phyloP scores from a whole-genome alignment of 2,797 vertebrate genomes.

The Chiroxiphia lanceolata region DNA sequence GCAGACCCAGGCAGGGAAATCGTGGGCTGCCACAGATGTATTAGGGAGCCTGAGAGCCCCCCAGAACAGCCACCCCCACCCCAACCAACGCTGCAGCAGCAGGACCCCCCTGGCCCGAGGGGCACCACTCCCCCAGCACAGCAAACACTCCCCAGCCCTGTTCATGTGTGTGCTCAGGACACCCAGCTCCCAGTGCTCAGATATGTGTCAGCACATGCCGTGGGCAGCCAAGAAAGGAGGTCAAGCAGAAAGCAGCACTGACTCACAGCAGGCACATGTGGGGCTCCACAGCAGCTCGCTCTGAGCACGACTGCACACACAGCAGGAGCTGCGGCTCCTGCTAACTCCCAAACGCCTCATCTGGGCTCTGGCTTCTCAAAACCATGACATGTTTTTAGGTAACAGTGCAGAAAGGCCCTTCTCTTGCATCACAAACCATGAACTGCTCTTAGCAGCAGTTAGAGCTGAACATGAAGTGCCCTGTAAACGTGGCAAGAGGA shows the following conservation, averaged over 20 bases:
- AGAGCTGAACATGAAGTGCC: neutral
- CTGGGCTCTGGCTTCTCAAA: neutral
- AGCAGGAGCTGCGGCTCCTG: neutral
- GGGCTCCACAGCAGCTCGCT: neutral
- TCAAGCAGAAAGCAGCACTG: conserved; percentile 5
- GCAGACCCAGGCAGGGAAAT: neutral
- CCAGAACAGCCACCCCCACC: neutral
- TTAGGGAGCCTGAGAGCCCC: no score
- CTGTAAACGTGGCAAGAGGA: neutral
- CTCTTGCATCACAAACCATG: neutral
- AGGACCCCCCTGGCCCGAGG: neutral
- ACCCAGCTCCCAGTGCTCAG: neutral
- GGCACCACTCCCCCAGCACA: neutral
- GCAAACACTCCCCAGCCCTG: neutral
- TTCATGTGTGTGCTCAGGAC: neutral
- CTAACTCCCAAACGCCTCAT: neutral
- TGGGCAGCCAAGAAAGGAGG: neutral
- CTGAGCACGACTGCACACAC: neutral
- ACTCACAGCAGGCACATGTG: neutral
- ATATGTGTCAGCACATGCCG: neutral
- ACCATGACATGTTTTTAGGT: accelerated
- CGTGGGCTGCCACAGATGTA: neutral
- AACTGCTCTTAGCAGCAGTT: neutral
- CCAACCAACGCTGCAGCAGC: accelerated
- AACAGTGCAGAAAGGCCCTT: neutral